phyloP scores from a whole-genome alignment of 2,113 vertebrate species.

The Condylura cristata region DNA sequence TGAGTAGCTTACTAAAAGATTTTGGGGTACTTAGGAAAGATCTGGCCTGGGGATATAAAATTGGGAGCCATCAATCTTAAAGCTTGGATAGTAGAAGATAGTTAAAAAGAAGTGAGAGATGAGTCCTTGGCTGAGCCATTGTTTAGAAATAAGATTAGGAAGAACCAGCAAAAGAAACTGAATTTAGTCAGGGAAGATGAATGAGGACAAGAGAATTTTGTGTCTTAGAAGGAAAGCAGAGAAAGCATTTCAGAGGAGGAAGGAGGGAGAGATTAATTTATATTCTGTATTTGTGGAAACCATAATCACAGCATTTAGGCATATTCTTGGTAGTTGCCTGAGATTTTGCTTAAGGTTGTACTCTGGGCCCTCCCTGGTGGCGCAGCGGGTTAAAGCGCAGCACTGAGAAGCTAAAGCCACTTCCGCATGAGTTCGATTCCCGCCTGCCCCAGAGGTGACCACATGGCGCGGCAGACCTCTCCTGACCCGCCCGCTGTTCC shows the following conservation, averaged over 20 bases:
- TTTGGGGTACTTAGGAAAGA: background rate
- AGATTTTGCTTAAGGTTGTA: background rate
- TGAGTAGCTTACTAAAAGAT: background rate
- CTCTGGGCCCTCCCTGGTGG: too few relatives aligned
- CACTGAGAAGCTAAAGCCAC: too few relatives aligned
- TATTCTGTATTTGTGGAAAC: background rate
- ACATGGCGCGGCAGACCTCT: too few relatives aligned
- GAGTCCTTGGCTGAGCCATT: background rate
- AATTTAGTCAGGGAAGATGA: background rate
- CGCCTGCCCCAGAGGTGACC: too few relatives aligned
- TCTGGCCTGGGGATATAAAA: background rate
- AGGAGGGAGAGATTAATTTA: background rate
- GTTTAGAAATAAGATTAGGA: conserved; percentile 10
- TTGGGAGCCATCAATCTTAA: background rate
- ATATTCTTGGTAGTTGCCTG: background rate
- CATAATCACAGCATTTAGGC: background rate
- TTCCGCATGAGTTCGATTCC: too few relatives aligned
- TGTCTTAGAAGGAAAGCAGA: background rate
- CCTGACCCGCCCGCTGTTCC: too few relatives aligned
- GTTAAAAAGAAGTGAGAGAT: background rate
- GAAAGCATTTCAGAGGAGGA: background rate
- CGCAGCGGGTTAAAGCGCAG: too few relatives aligned
- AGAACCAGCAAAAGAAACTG: background rate
- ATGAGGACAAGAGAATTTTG: background rate
- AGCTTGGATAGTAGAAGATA: background rate